phyloP scores from a whole-genome alignment of 2,797 vertebrate genomes.

The Tokudaia muenninki region DNA sequence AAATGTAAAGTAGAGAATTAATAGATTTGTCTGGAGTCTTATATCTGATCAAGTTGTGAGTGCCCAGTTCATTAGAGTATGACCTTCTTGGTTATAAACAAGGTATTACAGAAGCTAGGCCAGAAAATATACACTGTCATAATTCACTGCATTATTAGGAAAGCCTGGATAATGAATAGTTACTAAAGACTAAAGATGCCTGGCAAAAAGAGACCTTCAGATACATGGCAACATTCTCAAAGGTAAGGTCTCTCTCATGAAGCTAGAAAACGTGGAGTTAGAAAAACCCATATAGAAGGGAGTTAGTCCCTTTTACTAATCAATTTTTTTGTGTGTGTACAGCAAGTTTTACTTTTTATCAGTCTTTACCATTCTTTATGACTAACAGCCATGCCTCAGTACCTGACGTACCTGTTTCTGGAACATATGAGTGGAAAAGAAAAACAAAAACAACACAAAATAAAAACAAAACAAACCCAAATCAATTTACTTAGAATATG shows the following conservation, averaged over 20 bases:
- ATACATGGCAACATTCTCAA: not conserved
- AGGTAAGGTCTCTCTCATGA: not conserved
- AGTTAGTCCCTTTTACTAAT: not conserved
- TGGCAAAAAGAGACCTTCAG: not conserved
- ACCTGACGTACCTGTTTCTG: not conserved
- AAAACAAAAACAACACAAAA: too few species aligned
- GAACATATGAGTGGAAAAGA: not conserved
- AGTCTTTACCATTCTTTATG: not conserved
- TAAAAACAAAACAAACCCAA: not conserved
- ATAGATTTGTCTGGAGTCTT: not conserved
- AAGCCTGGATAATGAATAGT: not conserved
- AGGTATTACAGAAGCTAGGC: not conserved
- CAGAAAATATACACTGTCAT: not conserved
- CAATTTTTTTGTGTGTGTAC: not conserved
- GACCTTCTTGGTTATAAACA: not conserved
- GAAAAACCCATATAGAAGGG: not conserved
- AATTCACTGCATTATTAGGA: not conserved
- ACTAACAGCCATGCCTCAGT: not conserved
- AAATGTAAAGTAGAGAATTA: not conserved
- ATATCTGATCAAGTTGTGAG: not conserved
- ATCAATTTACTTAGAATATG: constrained; percentile 26
- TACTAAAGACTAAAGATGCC: not conserved
- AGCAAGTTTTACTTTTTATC: not conserved
- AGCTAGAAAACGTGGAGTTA: not conserved
- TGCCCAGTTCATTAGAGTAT: not conserved